Conservation (phyloP, 2,797 vertebrate species). For the Protosalanx chinensis region DNA sequence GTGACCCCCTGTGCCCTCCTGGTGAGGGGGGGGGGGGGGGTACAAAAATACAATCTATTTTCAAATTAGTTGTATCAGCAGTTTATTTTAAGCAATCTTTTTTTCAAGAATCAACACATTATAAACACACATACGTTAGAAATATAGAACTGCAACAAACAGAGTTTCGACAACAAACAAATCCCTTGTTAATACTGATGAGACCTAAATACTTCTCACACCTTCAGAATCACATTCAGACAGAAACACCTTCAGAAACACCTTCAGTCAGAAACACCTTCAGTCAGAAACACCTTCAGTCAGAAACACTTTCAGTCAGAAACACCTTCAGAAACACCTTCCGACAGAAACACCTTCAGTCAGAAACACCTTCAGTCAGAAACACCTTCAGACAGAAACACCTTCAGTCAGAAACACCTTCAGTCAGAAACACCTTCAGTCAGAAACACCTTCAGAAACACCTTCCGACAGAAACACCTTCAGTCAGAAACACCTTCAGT, state of each 20-base stretch:
- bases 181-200: slow-evolving; percentile 17
- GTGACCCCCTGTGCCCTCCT: background rate
- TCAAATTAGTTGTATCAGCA: slow-evolving; percentile 31
- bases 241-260: too few species aligned
- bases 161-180: slow-evolving; percentile 26
- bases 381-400: slow-evolving; percentile 11
- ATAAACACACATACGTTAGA: slow-evolving; percentile 15
- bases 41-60: slow-evolving; percentile 7
- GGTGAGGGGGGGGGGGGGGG: background rate
- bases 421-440: too few species aligned
- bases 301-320: slow-evolving; percentile 17
- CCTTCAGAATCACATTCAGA: slow-evolving; percentile 23
- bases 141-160: slow-evolving; percentile 31
- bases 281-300: slow-evolving; percentile 5
- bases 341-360: too few species aligned
- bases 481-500: too few species aligned
- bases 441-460: slow-evolving; percentile 22
- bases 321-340: too few species aligned
- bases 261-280: too few species aligned
- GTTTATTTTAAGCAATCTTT: slow-evolving; percentile 57
- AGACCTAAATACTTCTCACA: slow-evolving; percentile 21
- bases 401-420: too few species aligned
- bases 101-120: slow-evolving; percentile 29
- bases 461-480: slow-evolving; percentile 4
- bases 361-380: slow-evolving; percentile 21